Percentiles rank a stretch among this genome's conserved stretches.
Evolutionary conservation across 2,797 vertebrate species (phyloP).

Genomic region (Pangasius djambal): DNA sequence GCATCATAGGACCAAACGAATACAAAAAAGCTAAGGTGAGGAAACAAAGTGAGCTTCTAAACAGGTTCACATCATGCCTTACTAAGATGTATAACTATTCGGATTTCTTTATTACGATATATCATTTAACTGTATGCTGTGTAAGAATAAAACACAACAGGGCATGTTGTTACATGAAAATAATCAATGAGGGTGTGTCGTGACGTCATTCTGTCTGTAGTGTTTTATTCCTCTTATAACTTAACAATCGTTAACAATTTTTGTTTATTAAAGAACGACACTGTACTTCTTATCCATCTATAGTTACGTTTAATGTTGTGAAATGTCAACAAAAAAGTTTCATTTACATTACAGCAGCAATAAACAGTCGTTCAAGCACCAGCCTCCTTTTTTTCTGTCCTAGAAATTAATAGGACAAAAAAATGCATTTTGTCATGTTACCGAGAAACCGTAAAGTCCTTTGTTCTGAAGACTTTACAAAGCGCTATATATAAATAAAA

Average conservation of each 20-base stretch:
- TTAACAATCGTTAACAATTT: neutral
- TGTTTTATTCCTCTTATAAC: neutral
- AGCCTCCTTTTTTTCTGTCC: neutral
- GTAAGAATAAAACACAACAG: neutral
- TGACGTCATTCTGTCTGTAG: neutral
- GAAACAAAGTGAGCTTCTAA: conserved; percentile 11
- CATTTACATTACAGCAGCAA: too few relatives aligned
- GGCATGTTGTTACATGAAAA: neutral
- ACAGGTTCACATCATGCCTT: neutral
- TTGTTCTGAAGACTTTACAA: neutral
- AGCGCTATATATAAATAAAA: neutral
- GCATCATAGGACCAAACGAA: conserved; percentile 75
- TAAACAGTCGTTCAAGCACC: neutral
- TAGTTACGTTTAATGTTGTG: neutral
- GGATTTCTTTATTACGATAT: neutral
- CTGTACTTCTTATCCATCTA: neutral
- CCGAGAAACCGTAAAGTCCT: neutral
- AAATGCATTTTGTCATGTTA: neutral
- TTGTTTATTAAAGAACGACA: neutral
- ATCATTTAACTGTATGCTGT: neutral
- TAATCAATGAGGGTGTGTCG: neutral
- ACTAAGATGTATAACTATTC: neutral
- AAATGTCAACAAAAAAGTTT: neutral
- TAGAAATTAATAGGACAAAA: neutral
- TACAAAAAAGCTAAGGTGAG: conserved; percentile 86